Conservation (phyloP, 2,888 invertebrate species). For the Pecten maximus region DNA sequence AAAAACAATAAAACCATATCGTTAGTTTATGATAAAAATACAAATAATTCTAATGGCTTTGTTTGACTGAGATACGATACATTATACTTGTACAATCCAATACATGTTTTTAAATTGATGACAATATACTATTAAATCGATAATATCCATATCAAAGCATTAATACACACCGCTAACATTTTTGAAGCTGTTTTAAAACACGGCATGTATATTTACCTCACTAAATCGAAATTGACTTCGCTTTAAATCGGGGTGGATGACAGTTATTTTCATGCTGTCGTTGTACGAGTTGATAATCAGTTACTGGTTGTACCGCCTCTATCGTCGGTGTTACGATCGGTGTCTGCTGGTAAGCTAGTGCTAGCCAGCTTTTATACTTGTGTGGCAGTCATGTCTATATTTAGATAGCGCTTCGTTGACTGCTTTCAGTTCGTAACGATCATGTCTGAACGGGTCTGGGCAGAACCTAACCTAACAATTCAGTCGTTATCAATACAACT, state of each 20-base stretch:
- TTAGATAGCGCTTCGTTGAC: background rate
- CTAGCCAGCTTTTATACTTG: background rate
- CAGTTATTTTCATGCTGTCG: background rate
- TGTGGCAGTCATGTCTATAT: background rate
- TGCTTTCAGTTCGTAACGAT: background rate
- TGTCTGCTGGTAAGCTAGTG: background rate
- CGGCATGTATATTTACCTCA: constrained; percentile 30
- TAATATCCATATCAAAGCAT: no score
- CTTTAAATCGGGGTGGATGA: background rate
- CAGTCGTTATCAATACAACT: background rate
- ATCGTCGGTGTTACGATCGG: background rate
- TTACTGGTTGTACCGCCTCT: no score
- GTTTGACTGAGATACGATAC: no score
- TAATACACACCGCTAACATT: no score
- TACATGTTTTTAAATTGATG: no score
- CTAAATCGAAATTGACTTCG: background rate
- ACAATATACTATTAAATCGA: no score
- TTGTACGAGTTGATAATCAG: no score
- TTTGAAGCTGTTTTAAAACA: no score
- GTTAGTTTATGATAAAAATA: no score
- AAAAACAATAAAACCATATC: no score
- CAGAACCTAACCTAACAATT: background rate
- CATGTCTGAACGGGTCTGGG: background rate
- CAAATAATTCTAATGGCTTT: no score
- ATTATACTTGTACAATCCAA: no score